Evolutionary conservation across 2,888 invertebrate species (phyloP).

Genomic region (Deilephila elpenor): DNA sequence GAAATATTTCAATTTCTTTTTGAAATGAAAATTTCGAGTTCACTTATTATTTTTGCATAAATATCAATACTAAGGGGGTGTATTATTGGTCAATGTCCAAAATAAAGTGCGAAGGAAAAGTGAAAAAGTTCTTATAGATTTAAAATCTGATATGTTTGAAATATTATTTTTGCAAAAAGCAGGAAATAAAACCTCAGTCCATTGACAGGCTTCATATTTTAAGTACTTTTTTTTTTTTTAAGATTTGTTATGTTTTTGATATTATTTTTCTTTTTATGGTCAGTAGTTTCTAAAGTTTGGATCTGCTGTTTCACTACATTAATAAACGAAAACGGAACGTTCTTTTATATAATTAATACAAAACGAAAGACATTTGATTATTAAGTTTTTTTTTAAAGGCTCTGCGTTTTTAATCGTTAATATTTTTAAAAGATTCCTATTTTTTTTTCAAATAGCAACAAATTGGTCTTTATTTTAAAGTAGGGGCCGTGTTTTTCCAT

Average conservation of each 20-base stretch:
- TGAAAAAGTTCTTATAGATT: neutral
- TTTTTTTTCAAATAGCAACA: too few relatives aligned
- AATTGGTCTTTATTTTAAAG: too few relatives aligned
- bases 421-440: too few relatives aligned
- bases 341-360: neutral
- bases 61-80: neutral
- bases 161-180: constrained; percentile 4
- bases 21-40: neutral
- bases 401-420: too few relatives aligned
- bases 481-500: neutral
- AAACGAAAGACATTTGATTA: neutral
- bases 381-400: too few relatives aligned
- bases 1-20: neutral
- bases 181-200: constrained; percentile 33
- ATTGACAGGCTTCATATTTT: constrained; percentile 37
- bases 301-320: neutral
- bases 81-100: constrained; percentile 34
- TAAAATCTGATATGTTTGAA: neutral
- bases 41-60: neutral
- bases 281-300: neutral
- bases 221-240: neutral
- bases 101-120: neutral
- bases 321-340: neutral
- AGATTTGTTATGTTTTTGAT: neutral
- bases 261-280: neutral